Base-by-base conservation (phyloP, 1,140 invertebrate genomes). In the Drosophila burlai region DNA sequence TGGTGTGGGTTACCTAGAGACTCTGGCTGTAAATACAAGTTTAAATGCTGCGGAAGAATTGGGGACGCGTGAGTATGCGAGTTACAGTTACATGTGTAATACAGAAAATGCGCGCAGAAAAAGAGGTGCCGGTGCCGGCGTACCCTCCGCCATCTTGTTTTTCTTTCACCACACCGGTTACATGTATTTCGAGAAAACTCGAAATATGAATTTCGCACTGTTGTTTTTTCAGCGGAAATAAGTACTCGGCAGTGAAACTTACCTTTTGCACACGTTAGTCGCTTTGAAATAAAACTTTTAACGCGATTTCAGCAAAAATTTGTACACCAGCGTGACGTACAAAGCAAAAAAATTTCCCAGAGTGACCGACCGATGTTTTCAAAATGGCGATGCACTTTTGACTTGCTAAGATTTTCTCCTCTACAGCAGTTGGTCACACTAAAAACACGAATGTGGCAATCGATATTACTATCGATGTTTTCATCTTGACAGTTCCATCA, bases 81-180 rank as follows among this genome's bases (percentile, higher is more conserved):
- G 8, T 83, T 80, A 83, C 76, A 73, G 76, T 76, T 68, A 47
- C 55, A 47, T 69, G 55, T 67, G 55, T 58, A 50, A 29, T 34
- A 40, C 47, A 16, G 62, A 63, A 87, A 78, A 84, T 81, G 84
- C 85, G 84, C 81, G 55, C 21, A 47, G 65, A 63, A 87, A 57
- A 55, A 72, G 81, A 75, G 68, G 57, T 81, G 64, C 84, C 85
- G 80, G 83, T 81, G 72, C 66, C 69, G 72, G 54, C 58, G 75
- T 83, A 67, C 54, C 18, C 21, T 69, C 77, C 84, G 84, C 84
- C 84, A 89, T 89, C 67, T 89, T 89, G 84, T 89, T 89, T 87
- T 46, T 49, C n/a, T 78, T 84, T 62, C 50, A 49, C 42, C 65
- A 49, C 60, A 81, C 76, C 62, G 18, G 26, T 4, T 40, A 10